Evolutionary conservation across 1,140 invertebrate genomes (phyloP).

Genomic region (Leptoteleia sp.): DNA sequence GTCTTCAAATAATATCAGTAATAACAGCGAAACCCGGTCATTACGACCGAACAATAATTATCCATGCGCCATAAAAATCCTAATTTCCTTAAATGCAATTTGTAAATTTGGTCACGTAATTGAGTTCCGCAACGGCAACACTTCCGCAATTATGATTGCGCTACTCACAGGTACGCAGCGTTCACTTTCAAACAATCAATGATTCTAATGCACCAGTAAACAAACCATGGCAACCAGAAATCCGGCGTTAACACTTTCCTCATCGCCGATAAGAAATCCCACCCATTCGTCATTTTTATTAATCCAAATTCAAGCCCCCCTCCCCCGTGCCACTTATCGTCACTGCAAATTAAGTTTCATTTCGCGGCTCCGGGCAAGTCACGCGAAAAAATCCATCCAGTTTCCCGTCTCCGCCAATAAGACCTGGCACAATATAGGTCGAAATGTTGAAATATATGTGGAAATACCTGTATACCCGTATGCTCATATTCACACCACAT

Average conservation of each 20-base stretch:
- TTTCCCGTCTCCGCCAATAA: constrained; percentile 11
- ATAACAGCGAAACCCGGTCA: neutral
- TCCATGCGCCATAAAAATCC: constrained; percentile 15
- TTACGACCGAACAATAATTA: constrained; percentile 2
- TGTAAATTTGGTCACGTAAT: constrained; percentile 24
- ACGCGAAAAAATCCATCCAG: constrained; percentile 15
- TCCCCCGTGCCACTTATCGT: neutral
- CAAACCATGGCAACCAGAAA: constrained; percentile 65
- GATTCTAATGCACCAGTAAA: constrained; percentile 58
- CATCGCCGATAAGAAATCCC: constrained; percentile 15
- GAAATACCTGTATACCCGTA: constrained; percentile 19
- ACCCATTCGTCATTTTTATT: neutral
- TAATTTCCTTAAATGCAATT: constrained; percentile 15
- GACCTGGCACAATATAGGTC: constrained; percentile 24
- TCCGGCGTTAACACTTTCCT: constrained; percentile 41
- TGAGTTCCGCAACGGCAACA: constrained; percentile 9
- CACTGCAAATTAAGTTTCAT: constrained; percentile 24
- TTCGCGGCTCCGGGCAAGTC: neutral
- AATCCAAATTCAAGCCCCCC: constrained; percentile 4
- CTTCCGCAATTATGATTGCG: constrained; percentile 27
- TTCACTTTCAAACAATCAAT: constrained; percentile 62
- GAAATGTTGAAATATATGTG: constrained; percentile 39
- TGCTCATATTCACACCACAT: constrained; percentile 47
- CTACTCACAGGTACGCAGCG: constrained; percentile 30
- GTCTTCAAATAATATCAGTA: constrained; percentile 5